Conservation (phyloP, 2,888 invertebrate genomes). For the Dynastes tityus region DNA sequence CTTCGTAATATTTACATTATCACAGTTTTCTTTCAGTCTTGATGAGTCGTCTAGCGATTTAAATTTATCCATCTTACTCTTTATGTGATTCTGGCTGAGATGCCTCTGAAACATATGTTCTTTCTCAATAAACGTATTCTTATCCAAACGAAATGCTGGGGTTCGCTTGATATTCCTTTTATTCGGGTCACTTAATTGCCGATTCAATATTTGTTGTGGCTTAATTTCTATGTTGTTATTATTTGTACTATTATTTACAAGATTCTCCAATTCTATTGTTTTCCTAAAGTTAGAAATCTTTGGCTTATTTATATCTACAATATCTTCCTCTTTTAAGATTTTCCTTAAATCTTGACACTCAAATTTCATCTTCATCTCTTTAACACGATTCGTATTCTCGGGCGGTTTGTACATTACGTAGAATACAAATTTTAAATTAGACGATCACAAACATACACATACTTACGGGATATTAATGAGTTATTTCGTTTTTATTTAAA, state of each 20-base stretch:
- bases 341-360: conserved; percentile 67
- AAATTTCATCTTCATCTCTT: conserved; percentile 78
- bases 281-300: conserved; percentile 33
- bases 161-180: conserved; percentile 73
- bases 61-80: conserved; percentile 47
- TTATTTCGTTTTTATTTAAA: conserved; percentile 8
- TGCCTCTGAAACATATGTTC: conserved; percentile 51
- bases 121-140: conserved; percentile 55
- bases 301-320: conserved; percentile 39
- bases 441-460: conserved; percentile 28
- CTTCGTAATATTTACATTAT: conserved; percentile 53
- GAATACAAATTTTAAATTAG: background rate
- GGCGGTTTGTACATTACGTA: conserved; percentile 68
- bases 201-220: conserved; percentile 56
- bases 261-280: conserved; percentile 25
- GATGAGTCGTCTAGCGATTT: conserved; percentile 49
- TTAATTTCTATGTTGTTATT: background rate
- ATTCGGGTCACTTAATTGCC: conserved; percentile 69
- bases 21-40: conserved; percentile 61
- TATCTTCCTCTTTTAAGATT: conserved; percentile 28
- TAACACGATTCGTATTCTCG: conserved; percentile 72
- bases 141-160: conserved; percentile 74
- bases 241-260: conserved; percentile 43
- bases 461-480: conserved; percentile 10
- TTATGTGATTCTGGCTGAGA: conserved; percentile 43